These are phyloP conservation scores for Nephrotoma appendiculata DNA, from an alignment of 2,888 invertebrate species.

Conservation along the genomic window DNA sequence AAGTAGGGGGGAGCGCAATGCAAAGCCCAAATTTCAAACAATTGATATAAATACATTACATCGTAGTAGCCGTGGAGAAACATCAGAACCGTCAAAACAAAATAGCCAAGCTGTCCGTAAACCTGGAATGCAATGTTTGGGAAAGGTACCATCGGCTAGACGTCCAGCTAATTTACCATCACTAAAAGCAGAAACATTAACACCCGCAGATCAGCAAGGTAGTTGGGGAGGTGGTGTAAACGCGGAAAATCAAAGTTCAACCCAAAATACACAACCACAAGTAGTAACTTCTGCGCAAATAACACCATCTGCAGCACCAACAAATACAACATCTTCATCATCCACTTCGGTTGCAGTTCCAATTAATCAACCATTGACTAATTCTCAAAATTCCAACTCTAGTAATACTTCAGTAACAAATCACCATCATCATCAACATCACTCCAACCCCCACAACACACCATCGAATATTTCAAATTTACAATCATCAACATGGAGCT, in stretches of 20 bases:
- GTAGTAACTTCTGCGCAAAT: conserved; percentile 12
- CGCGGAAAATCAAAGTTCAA: conserved; percentile 3
- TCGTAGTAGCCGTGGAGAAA: conserved; percentile 73
- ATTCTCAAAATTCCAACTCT: neutral
- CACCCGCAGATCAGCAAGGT: conserved; percentile 26
- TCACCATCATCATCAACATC: neutral
- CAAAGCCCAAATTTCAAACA: conserved; percentile 88
- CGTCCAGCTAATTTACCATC: conserved; percentile 98
- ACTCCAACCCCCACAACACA: neutral
- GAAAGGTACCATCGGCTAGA: conserved; percentile 95
- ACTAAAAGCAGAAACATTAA: conserved; percentile 79
- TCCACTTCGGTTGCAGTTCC: conserved; percentile 15
- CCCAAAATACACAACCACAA: conserved; percentile 8
- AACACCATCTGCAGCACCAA: conserved; percentile 1
- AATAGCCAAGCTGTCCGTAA: conserved; percentile 86
- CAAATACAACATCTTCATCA: neutral
- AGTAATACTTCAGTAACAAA: neutral
- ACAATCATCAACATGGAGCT: conserved; percentile 44
- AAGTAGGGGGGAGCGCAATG: conserved; percentile 37
- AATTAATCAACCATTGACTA: conserved; percentile 6
- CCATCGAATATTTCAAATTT: neutral
- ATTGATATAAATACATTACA: conserved; percentile 97
- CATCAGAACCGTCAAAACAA: conserved; percentile 73
- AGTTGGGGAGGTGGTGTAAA: conserved; percentile 9
- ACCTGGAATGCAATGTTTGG: conserved; percentile 99